Evolutionary conservation across 2,888 invertebrate species (phyloP), one percentile per base, ranked within the genome.

Genomic region (Drosophila quinaria): DNA sequence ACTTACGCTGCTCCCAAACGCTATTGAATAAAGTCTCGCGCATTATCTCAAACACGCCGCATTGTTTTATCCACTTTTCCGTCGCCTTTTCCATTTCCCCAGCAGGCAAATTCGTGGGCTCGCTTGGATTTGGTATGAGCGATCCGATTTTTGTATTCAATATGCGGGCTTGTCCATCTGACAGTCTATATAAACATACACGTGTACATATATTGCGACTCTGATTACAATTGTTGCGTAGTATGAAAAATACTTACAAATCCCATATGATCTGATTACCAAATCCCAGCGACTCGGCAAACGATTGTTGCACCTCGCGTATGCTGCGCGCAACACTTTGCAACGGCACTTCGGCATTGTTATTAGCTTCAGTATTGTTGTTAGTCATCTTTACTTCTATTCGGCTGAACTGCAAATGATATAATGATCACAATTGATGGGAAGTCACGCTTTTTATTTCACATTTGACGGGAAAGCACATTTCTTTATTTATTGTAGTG

Each of bases 1-100:
- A 71, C 89, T 83, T 83, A 92, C 92, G 87, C 75, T 92, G 92
- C 13, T 81, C 66, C 91, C 92, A 92, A 29, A 91, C 77, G 13
- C 77, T 87, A 6, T 79, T 44, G 47, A 89, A 88, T 2, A 92
- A 47, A 1, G 44, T 62, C 1, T 81, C 17, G 0, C 92, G 84
- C 1, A 60, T 19, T 3, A 5, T 17, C 0, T 37, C 15, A 54
- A 65, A 75, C 0, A 19, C 50, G n/a, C 2, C 22, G 15, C 70
- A 13, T 63, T 68, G 42, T 22, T 58, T 49, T 8, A 10, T 5
- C 9, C 54, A 9, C n/a, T 60, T 46, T 22, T 11, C 2, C 44
- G n/a, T 29, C n/a, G 44, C 55, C 17, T 11, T 35, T 39, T 10
- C 8, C 4, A n/a, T 13, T 3, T 49, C 42, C 1, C 4, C 9